Conservation (phyloP, 2,888 invertebrate species). For the Ormyrus thymus region DNA sequence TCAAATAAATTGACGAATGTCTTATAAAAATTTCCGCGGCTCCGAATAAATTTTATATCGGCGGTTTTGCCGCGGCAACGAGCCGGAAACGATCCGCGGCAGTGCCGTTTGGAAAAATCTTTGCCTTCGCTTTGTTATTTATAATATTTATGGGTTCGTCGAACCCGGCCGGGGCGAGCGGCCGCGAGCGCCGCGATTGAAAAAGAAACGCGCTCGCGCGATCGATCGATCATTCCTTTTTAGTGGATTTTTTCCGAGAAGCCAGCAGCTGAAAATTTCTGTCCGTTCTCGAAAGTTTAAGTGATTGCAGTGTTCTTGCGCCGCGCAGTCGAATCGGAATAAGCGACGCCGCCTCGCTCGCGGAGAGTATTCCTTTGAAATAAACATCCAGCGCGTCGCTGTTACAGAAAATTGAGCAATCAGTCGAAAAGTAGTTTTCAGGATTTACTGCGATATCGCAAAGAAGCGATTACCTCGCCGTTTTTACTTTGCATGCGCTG, state of each 20-base stretch:
- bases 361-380: no score
- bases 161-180: not conserved
- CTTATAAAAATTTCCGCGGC: conserved; percentile 2
- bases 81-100: not conserved
- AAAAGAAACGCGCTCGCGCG: not conserved
- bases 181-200: not conserved
- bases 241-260: not conserved
- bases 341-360: no score
- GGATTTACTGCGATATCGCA: not conserved
- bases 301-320: no score
- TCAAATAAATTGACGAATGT: conserved; percentile 31
- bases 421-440: not conserved
- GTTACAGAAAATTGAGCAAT: conserved; percentile 5
- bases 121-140: not conserved
- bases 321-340: no score
- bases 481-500: no score
- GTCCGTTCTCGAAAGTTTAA: not conserved
- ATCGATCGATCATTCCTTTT: not conserved
- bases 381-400: not conserved
- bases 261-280: not conserved
- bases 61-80: not conserved
- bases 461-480: no score
- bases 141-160: not conserved
- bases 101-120: not conserved
- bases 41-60: not conserved